Evolutionary conservation across 2,113 vertebrate genomes (phyloP).

Genomic region (Peucedramus taeniatus): DNA sequence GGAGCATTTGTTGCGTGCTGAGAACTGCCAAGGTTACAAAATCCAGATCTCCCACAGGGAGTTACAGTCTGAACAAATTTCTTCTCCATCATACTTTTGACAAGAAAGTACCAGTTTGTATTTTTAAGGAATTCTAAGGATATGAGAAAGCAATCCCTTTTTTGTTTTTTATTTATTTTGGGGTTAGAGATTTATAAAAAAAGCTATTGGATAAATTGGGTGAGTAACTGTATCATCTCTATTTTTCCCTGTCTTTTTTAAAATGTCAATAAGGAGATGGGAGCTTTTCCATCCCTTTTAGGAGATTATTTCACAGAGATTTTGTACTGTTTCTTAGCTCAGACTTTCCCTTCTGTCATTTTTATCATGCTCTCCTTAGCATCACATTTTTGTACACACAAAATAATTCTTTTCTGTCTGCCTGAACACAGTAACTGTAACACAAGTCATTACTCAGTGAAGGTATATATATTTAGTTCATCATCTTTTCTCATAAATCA

Average conservation of each 20-base stretch:
- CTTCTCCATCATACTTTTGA: not conserved
- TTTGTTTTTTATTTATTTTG: not conserved
- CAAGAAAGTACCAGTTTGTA: not conserved
- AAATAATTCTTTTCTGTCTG: constrained; percentile 31
- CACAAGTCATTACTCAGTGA: constrained; percentile 7
- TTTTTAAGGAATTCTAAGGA: not conserved
- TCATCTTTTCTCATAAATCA: constrained; percentile 43
- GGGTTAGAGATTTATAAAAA: not conserved
- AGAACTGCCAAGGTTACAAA: not conserved
- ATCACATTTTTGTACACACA: not conserved
- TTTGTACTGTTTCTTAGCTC: constrained; percentile 16
- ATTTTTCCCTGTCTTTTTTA: not conserved
- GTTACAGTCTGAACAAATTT: not conserved
- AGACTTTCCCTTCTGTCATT: constrained; percentile 5
- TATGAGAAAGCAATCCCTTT: not conserved
- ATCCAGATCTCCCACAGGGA: not conserved
- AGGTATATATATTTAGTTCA: constrained; percentile 33
- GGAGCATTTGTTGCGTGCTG: not conserved
- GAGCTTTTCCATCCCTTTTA: constrained; percentile 9
- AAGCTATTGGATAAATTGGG: not conserved
- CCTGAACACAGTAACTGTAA: not conserved
- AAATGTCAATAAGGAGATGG: not conserved
- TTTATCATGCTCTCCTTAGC: not conserved
- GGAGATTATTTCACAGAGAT: constrained; percentile 41
- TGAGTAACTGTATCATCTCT: not conserved